Evolutionary conservation across 2,797 vertebrate species (phyloP).

Genomic region (Hephaestus fuliginosus): DNA sequence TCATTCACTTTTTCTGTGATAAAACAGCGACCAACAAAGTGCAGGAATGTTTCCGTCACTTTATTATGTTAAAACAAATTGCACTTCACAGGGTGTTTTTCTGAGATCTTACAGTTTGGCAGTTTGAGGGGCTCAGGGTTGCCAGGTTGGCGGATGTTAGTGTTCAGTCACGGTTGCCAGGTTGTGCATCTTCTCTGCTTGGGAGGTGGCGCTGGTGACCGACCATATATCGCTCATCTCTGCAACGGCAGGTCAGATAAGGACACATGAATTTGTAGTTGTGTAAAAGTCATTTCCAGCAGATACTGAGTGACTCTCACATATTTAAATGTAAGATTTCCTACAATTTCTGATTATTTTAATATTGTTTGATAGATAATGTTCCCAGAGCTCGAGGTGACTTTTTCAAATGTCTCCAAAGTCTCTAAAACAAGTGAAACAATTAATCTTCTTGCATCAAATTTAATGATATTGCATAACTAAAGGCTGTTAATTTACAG

Average conservation of each 20-base stretch:
- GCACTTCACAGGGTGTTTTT: not conserved
- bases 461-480: too few species aligned
- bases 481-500: too few species aligned
- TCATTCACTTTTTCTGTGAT: not conserved
- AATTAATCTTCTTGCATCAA: too few species aligned
- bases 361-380: too few species aligned
- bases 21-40: not conserved
- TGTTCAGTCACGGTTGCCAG: constrained; percentile 59
- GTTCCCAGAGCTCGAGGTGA: too few species aligned
- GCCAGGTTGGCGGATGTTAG: constrained; percentile 7
- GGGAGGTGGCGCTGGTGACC: constrained; percentile 71
- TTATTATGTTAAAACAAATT: constrained; percentile 24
- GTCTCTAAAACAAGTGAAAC: too few species aligned
- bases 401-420: too few species aligned
- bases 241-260: constrained; percentile 41
- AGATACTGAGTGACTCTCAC: too few species aligned
- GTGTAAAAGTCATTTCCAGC: too few species aligned
- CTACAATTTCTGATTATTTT: too few species aligned
- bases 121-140: constrained; percentile 16
- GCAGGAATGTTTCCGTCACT: not conserved
- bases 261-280: too few species aligned
- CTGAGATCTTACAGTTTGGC: constrained; percentile 32
- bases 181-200: constrained; percentile 51
- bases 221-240: constrained; percentile 85
- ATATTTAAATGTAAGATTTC: too few species aligned